Percentiles rank a stretch among this genome's conserved stretches.
These are phyloP conservation scores for Antechinus flavipes DNA, from an alignment of 2,113 vertebrate species.

Conservation along the genomic window DNA sequence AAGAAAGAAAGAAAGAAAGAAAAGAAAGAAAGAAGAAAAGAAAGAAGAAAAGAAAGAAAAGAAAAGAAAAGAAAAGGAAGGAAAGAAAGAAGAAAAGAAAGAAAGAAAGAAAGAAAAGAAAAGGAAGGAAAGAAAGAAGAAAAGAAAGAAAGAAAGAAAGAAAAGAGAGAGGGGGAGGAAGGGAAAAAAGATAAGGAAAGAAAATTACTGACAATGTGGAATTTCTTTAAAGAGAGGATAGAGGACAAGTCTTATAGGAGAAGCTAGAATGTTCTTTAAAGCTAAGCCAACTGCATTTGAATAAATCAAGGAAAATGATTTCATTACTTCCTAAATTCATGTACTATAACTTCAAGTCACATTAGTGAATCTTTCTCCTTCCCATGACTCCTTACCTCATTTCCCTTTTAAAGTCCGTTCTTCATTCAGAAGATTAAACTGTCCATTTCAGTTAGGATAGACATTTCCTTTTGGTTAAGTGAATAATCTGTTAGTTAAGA, in stretches of 20 bases:
- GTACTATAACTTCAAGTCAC: conserved; percentile 39
- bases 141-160: too few relatives aligned
- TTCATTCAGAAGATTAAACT: conserved; percentile 66
- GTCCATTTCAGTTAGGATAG: conserved; percentile 55
- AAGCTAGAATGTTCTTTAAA: conserved; percentile 77
- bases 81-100: too few relatives aligned
- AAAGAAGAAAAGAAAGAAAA: not conserved
- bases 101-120: too few relatives aligned
- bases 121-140: too few relatives aligned
- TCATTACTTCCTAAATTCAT: conserved; percentile 67
- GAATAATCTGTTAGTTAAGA: conserved; percentile 36
- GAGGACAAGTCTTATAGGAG: conserved; percentile 60
- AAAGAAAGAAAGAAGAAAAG: too few relatives aligned
- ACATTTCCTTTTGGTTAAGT: conserved; percentile 48
- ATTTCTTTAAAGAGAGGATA: conserved; percentile 60
- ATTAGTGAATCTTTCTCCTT: not conserved
- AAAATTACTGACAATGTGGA: conserved; percentile 21
- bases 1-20: too few relatives aligned
- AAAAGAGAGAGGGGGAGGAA: too few relatives aligned
- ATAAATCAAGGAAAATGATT: conserved; percentile 79
- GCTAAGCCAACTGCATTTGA: conserved; percentile 76
- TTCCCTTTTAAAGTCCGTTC: conserved; percentile 63
- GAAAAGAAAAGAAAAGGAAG: too few relatives aligned
- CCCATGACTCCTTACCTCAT: not conserved
- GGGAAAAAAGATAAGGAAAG: conserved; percentile 15